These are phyloP conservation scores for Scaptomyza caliginosa DNA, from an alignment of 2,888 invertebrate species.

Conservation along the genomic window DNA sequence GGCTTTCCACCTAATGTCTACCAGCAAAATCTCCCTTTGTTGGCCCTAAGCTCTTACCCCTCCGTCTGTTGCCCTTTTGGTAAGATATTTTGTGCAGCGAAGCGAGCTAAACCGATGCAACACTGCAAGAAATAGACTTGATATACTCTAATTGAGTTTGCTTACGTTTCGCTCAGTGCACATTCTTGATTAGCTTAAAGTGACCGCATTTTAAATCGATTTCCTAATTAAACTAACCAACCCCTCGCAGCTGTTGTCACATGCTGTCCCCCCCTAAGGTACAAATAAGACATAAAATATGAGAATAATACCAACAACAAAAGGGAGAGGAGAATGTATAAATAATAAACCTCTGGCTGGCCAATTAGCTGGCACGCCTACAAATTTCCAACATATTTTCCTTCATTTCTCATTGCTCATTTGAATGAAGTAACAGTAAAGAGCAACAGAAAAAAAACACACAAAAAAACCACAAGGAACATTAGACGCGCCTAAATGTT, in stretches of 20 bases:
- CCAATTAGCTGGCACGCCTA: conserved; percentile 57
- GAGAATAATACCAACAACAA: conserved; percentile 6
- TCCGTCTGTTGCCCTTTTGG: conserved; percentile 17
- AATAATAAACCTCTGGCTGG: conserved; percentile 68
- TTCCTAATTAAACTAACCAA: conserved; percentile 55
- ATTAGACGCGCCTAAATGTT: conserved; percentile 74
- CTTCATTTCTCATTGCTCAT: conserved; percentile 43
- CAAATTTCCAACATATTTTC: conserved; percentile 60
- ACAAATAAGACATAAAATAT: conserved; percentile 63
- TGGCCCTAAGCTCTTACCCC: conserved; percentile 22
- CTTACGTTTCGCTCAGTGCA: not conserved
- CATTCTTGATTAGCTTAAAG: conserved; percentile 30
- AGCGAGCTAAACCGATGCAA: conserved; percentile 3
- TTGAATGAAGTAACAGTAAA: conserved; percentile 56
- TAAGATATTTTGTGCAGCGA: conserved; percentile 35
- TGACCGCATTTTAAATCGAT: conserved; percentile 57
- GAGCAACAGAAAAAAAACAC: not conserved
- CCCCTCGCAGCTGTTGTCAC: conserved; percentile 54
- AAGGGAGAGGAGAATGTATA: conserved; percentile 50
- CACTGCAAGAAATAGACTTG: not conserved
- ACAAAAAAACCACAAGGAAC: conserved; percentile 48
- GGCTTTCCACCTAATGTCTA: conserved; percentile 61
- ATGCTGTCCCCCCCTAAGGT: conserved; percentile 21
- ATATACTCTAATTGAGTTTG: not conserved
- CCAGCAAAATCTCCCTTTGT: conserved; percentile 48